These are phyloP conservation scores for Lepus townsendii DNA, from an alignment of 2,797 vertebrate genomes.

Conservation along the genomic window DNA sequence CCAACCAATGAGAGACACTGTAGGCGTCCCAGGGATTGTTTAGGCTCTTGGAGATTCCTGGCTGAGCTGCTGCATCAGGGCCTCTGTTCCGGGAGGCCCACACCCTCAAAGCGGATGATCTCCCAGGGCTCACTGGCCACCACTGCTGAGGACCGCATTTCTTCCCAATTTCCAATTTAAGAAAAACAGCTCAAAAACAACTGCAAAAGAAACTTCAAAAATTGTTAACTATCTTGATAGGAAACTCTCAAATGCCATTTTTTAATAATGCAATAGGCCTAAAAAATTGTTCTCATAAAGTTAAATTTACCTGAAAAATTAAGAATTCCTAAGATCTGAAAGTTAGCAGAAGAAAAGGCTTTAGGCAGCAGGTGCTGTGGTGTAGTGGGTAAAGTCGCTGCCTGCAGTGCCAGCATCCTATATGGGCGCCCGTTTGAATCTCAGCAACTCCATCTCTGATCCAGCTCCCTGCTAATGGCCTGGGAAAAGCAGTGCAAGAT, in stretches of 20 bases:
- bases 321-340: conserved; percentile 61
- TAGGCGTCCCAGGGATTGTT: background rate
- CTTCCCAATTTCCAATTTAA: background rate
- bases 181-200: conserved; percentile 60
- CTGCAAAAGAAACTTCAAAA: conserved; percentile 1
- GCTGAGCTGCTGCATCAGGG: background rate
- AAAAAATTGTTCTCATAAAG: conserved; percentile 48
- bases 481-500: no score
- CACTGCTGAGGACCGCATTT: background rate
- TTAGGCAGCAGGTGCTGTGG: no score
- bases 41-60: background rate
- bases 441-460: no score
- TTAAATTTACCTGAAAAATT: conserved; percentile 61
- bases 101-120: background rate
- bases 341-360: background rate
- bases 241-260: conserved; percentile 54
- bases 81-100: background rate
- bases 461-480: no score
- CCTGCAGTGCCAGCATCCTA: no score
- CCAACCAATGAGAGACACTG: background rate
- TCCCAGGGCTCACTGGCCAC: background rate
- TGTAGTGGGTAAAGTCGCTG: no score
- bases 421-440: no score
- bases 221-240: conserved; percentile 55
- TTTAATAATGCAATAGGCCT: conserved; percentile 21